Evolutionary conservation across 2,888 invertebrate species (phyloP), one percentile per base, ranked within the genome.

Genomic region (Disparrhopalites patrizii): DNA sequence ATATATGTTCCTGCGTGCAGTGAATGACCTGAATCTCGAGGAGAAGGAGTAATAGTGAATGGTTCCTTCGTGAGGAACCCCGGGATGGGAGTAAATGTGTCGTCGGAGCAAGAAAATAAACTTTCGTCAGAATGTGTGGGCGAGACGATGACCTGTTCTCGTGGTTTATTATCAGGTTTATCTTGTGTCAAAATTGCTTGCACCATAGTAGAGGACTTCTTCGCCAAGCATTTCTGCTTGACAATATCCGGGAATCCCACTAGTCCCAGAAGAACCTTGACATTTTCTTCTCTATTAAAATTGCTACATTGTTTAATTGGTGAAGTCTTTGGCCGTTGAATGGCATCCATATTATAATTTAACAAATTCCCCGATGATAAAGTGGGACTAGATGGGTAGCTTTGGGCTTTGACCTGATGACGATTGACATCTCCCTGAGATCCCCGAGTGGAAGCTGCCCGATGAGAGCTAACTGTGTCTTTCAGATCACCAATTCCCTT

Each of bases 181-280:
- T n/a, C n/a, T 18, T 20, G 43, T n/a, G 43, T 43, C 5, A 43
- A 18, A 43, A 43, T 15, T 18, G 43, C 5, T 20, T 8, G 47
- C 8, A 47, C 47, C 8, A 23, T 23, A 3, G 47, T 20, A 47
- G 47, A 8, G 10, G 47, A 4, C n/a, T 47, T 47, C 7, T 47
- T 47, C 3, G 47, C 8, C 10, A 8, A 13, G 13, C 8, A 23
- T 23, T 47, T 47, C n/a, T 13, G 2, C 13, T 25, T 20, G 25
- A 47, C 47, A 23, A 47, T 47, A 23, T 47, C 47, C 8, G 47
- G 47, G 23, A 47, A 47, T 47, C 47, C 47, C 8, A 47, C 47
- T 23, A 47, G 25, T 7, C 47, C 47, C 23, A 47, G 3, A 7
- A 47, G 13, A 20, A 47, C 25, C 23, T 25, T 47, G 23, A 47